Base-by-base conservation (phyloP, 2,113 vertebrate species). In the Pituophis catenifer region DNA sequence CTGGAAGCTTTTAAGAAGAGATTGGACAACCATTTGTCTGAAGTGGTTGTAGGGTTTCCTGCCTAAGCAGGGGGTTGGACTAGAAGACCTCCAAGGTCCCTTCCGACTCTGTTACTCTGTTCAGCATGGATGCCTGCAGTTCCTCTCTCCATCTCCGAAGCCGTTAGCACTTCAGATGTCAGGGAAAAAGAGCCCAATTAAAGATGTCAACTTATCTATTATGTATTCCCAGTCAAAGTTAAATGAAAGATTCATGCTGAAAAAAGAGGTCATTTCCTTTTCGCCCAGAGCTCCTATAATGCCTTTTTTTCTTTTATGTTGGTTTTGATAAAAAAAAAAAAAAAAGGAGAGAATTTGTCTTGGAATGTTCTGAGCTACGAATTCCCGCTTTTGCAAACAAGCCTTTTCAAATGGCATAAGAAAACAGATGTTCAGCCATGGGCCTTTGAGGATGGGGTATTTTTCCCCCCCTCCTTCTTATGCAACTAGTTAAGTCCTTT, bases 371-470 rank as follows among this genome's bases (percentile, higher is more conserved):
- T 3, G 3, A 53, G 33, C 26, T 52, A 15, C 5, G 1, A 26
- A n/a, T 17, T 88, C 44, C 2, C 86, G n/a, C 23, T 0, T 0
- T 0, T 0, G 23, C 65, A 94, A 55, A 55, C 54, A 50, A 10
- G 48, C 6, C 0, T 0, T 86, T 88, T 0, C 53, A 15, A 0
- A 0, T 15, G 75, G 57, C 62, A 54, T 48, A 26, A 8, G n/a
- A 52, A 29, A 21, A n/a, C 13, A 81, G 23, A 81, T 38, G 48
- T 59, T 89, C 88, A 59, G 24, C 53, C 26, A 6, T 26, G 29
- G 92, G 26, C 6, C 55, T 2, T 29, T 91, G 89, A 85, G 19
- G 29, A 33, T 24, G 38, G 6, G 5, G 2, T 44, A 44, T 44
- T 2, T 5, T 9, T 19, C 3, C 11, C 21, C 0, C 8, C 23